A percentile compares a stretch with the other conserved stretches of the same genome.
These are phyloP conservation scores for Threskiornis aethiopicus DNA, from an alignment of 2,797 vertebrate species.

Conservation along the genomic window DNA sequence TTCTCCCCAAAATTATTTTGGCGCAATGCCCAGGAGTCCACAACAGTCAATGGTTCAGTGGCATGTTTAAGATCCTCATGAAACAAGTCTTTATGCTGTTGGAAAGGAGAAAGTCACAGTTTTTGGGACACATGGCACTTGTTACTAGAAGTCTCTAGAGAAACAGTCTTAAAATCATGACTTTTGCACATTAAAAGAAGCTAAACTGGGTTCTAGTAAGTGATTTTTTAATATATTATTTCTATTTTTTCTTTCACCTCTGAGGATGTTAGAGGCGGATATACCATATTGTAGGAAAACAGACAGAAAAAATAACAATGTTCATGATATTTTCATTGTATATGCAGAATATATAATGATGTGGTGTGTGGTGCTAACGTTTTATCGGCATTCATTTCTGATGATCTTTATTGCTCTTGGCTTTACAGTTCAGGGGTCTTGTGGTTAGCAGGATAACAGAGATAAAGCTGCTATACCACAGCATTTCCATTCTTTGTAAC, in stretches of 20 bases:
- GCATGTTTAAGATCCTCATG: neutral
- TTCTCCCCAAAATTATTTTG: constrained; percentile 27
- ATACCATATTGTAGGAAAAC: neutral
- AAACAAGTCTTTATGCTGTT: neutral
- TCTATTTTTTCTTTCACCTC: neutral
- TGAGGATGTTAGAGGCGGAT: neutral
- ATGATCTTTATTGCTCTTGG: neutral
- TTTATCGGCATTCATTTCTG: neutral
- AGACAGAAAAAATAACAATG: neutral
- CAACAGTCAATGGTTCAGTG: neutral
- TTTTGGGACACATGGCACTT: neutral
- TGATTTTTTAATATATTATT: neutral
- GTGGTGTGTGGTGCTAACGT: neutral
- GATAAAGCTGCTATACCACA: neutral
- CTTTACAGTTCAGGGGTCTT: neutral
- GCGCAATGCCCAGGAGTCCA: neutral
- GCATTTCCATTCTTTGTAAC: neutral
- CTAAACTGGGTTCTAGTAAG: neutral
- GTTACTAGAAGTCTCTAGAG: neutral
- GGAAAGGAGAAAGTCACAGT: neutral
- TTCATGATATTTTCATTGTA: neutral
- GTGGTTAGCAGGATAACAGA: neutral
- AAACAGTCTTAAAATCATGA: neutral
- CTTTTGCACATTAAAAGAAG: neutral
- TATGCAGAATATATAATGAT: neutral